phyloP scores from a whole-genome alignment of 2,113 vertebrate species.

The Furnarius figulus region DNA sequence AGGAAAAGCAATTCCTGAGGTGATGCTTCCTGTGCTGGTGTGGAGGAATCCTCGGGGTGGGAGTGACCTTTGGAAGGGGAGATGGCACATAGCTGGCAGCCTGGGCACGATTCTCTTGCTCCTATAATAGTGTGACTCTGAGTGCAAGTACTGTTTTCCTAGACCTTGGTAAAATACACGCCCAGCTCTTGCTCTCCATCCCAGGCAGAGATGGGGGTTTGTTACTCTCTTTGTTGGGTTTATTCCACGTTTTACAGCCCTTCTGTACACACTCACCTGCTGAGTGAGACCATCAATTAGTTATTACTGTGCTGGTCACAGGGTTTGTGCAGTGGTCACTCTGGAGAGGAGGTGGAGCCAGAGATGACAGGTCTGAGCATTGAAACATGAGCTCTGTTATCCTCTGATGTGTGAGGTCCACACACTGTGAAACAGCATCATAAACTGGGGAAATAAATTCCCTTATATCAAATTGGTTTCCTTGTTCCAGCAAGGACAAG shows the following conservation, averaged over 20 bases:
- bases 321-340: neutral
- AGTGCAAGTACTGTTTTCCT: neutral
- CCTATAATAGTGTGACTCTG: neutral
- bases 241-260: neutral
- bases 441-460: slow-evolving; percentile 1
- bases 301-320: neutral
- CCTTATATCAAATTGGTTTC: neutral
- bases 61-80: neutral
- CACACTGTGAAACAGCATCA: neutral
- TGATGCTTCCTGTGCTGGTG: neutral
- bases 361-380: neutral
- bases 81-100: neutral
- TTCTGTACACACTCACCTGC: neutral
- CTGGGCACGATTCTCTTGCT: neutral
- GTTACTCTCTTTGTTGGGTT: neutral
- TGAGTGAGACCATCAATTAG: neutral
- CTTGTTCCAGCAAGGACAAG: neutral
- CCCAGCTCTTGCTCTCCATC: neutral
- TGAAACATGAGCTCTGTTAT: neutral
- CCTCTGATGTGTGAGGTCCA: neutral
- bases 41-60: neutral
- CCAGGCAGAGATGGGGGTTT: neutral
- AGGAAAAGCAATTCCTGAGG: neutral
- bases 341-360: neutral
- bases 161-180: neutral